Evolutionary conservation across 2,888 invertebrate species (phyloP), one percentile per base, ranked within the genome.

Genomic region (Mesorhabditis spiculigera): DNA sequence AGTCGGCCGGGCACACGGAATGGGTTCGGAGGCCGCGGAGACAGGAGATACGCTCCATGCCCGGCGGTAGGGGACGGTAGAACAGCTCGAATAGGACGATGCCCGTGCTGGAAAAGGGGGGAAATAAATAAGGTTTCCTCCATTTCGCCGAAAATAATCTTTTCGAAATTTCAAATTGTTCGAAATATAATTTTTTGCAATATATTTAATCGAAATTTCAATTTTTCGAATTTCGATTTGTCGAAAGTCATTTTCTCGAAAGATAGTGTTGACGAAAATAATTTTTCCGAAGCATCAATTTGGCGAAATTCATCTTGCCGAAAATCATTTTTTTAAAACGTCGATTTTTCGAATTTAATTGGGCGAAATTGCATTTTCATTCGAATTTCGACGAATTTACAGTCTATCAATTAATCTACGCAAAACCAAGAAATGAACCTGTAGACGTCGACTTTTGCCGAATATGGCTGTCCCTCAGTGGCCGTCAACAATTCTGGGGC

Each of bases 1-100:
- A 72, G 45, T 72, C 72, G 3, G n/a, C 62, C 3, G 72, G 72
- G 6, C 69, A 45, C 41, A 16, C 28, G 61, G 71, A 6, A 69
- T 28, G 13, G 63, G 72, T 28, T 66, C 66, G 72, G 44, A 74
- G 67, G 6, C 28, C 63, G 5, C 71, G 89, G 50, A 98, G 89
- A 4, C 93, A 90, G 81, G 91, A 90, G 28, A 91, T 91, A 72
- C 96, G 89, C 87, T 97, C 97, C 93, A 95, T 95, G 58, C 91
- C 91, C 0, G 95, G 96, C 0, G 88, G 88, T 64, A 94, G 89
- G 0, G 93, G 92, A 16, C 90, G 91, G 86, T 93, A 93, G 82
- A 92, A 93, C 95, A 98, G 97, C 89, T 89, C 89, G 82, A 89
- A 89, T 75, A 89, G 87, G 8, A 89, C 88, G 28, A 89, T 85